Conservation (phyloP, 2,113 vertebrate genomes). For the Catharus bicknelli region DNA sequence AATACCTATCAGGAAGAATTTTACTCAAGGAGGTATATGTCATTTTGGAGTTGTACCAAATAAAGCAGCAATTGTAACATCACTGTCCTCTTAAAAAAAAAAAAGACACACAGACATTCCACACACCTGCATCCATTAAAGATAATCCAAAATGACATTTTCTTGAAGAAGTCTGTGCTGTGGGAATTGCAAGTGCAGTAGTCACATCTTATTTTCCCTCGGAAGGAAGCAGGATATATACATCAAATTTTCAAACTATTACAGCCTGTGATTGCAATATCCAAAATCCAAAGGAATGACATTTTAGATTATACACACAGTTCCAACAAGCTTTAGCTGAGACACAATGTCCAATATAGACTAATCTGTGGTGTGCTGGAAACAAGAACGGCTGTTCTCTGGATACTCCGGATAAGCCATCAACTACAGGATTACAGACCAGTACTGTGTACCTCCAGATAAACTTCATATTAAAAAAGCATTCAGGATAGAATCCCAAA, state of each 20-base stretch:
- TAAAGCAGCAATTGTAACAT: neutral
- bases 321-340: neutral
- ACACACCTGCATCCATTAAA: conserved; percentile 11
- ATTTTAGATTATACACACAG: neutral
- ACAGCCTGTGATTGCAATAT: neutral
- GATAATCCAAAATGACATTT: conserved; percentile 39
- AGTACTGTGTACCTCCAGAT: neutral
- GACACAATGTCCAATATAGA: neutral
- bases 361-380: neutral
- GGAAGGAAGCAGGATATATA: neutral
- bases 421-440: neutral
- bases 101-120: neutral
- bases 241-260: neutral
- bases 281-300: neutral
- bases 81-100: neutral
- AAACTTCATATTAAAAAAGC: neutral
- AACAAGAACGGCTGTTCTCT: neutral
- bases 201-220: conserved; percentile 6
- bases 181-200: neutral
- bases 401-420: neutral
- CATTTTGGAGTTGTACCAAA: neutral
- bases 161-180: conserved; percentile 20
- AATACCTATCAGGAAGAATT: neutral
- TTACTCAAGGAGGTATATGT: neutral
- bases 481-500: neutral